Base-by-base conservation (phyloP, 2,888 invertebrate genomes). In the Chaetogeoica ovagalla region DNA sequence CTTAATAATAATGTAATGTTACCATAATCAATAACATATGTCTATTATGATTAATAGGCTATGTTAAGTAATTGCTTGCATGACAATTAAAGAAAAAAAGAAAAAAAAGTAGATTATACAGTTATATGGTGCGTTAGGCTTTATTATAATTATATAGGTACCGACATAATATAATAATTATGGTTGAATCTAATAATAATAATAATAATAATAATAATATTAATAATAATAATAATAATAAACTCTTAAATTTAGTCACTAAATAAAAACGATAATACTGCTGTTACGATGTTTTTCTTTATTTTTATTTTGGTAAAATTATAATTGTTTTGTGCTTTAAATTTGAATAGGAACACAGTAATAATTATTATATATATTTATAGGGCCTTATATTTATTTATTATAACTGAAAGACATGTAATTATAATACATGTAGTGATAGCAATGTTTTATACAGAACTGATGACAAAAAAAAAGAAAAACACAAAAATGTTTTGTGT, bases 1-100 rank as follows among this genome's bases (percentile, higher is more conserved):
- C 48, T n/a, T 68, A 68, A 68, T 70, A 57, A 70, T 70, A 70
- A 55, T 71, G n/a, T 79, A 63, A 71, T 55, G 79, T 79, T 79
- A 79, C 79, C 79, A 79, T 79, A 71, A 79, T 70, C 60, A 63
- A 79, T 70, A 79, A 79, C 55, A 62, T 43, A 66, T 71, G 70
- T 71, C 70, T 79, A 70, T 55, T 79, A 71, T 19, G 62, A 70
- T 43, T 37, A 70, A 52, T 63, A 79, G 77, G 62, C 77, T 77
- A 70, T 77, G 77, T 77, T 62, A 43, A 71, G 37, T 71, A 71
- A 79, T 79, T 65, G 63, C 70, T 79, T 71, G 70, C 79, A 71
- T 79, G 70, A 71, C 60, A 70, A 62, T 77, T 73, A 23, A 60
- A 23, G 59, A 48, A 68, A 57, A 59, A 39, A 7, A 59, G 59